Evolutionary conservation across 2,113 vertebrate species (phyloP).

Genomic region (Chamaetylas fuelleborni): DNA sequence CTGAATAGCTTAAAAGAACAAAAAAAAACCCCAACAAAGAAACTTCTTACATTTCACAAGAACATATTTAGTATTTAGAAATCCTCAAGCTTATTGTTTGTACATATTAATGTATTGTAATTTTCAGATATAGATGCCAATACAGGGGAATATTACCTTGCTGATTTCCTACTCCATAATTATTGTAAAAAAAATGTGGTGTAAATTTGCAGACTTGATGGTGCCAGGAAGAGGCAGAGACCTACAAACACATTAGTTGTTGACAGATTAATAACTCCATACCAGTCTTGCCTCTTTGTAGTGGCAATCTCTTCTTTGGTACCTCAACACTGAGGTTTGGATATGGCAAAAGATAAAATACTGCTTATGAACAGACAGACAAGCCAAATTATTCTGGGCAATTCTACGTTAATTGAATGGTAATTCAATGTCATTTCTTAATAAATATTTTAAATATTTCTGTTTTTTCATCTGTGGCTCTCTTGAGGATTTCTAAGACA

Average conservation of each 20-base stretch:
- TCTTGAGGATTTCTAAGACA: too few species aligned
- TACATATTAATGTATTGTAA: not conserved
- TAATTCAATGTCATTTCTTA: too few species aligned
- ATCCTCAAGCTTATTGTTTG: not conserved
- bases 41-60: not conserved
- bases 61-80: not conserved
- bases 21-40: not conserved
- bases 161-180: not conserved
- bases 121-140: not conserved
- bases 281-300: not conserved
- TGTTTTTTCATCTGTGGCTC: too few species aligned
- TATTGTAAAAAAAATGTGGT: fast-evolving
- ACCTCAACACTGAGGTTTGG: fast-evolving
- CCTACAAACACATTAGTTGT: not conserved
- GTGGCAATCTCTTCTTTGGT: fast-evolving
- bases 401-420: not conserved
- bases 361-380: not conserved
- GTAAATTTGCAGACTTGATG: not conserved
- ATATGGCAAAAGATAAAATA: not conserved
- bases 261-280: not conserved
- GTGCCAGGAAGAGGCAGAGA: not conserved
- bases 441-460: too few species aligned
- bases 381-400: not conserved
- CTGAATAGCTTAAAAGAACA: not conserved
- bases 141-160: fast-evolving